Conservation (phyloP, 2,888 invertebrate species). For the Agrilus cyanescens region DNA sequence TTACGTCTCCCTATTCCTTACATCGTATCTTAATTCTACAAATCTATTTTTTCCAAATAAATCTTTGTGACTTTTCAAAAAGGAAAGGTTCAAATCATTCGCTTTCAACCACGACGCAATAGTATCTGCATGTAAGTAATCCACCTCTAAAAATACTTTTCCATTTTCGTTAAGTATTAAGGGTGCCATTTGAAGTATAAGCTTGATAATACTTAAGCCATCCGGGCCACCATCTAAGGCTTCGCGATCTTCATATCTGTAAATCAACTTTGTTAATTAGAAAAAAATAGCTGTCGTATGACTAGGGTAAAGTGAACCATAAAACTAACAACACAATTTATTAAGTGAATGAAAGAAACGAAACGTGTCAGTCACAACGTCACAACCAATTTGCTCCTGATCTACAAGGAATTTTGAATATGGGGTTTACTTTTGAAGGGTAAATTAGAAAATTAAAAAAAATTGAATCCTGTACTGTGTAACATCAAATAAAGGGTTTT, state of each 20-base stretch:
- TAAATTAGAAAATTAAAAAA: too few relatives aligned
- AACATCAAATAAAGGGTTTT: too few relatives aligned
- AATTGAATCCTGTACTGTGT: too few relatives aligned
- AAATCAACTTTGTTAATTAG: conserved; percentile 7
- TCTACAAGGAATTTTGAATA: conserved; percentile 1
- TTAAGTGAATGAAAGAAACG: not conserved
- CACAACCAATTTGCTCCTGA: not conserved
- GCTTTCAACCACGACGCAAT: conserved; percentile 37
- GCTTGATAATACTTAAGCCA: conserved; percentile 46
- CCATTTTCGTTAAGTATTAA: conserved; percentile 37
- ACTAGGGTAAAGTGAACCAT: not conserved
- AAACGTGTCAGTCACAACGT: not conserved
- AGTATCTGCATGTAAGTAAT: conserved; percentile 41
- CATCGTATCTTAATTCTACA: conserved; percentile 35
- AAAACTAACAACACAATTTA: conserved; percentile 1
- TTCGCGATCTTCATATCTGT: conserved; percentile 51
- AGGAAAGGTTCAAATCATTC: conserved; percentile 23
- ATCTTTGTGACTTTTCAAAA: conserved; percentile 32
- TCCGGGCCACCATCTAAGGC: conserved; percentile 55
- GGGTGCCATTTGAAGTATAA: conserved; percentile 42
- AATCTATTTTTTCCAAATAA: conserved; percentile 44
- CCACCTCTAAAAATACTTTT: conserved; percentile 45
- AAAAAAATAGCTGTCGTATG: not conserved
- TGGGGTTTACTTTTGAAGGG: not conserved
- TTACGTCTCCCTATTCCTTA: conserved; percentile 22